phyloP scores from a whole-genome alignment of 2,113 vertebrate genomes.

The Catagonus wagneri region DNA sequence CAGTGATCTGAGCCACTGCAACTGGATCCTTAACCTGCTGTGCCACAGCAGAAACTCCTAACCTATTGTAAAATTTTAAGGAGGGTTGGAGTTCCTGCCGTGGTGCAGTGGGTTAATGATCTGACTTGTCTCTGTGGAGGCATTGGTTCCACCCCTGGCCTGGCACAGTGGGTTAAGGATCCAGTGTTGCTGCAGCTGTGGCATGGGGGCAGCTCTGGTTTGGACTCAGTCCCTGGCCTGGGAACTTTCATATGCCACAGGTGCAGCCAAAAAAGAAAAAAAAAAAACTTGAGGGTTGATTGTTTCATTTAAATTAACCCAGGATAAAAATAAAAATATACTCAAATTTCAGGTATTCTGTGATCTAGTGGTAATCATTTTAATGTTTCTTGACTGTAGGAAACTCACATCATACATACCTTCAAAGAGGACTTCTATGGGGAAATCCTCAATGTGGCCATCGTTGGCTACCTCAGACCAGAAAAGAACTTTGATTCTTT shows the following conservation, averaged over 20 bases:
- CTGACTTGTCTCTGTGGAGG: no score
- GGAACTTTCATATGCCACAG: no score
- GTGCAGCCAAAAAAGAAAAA: no score
- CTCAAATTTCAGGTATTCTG: neutral
- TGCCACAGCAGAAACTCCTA: neutral
- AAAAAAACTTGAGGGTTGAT: neutral
- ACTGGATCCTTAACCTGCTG: no score
- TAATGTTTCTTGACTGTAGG: conserved; percentile 85
- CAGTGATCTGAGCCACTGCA: no score
- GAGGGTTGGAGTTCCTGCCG: neutral
- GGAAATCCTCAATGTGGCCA: conserved; percentile 93
- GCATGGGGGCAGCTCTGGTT: no score
- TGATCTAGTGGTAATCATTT: neutral
- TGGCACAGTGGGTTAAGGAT: no score
- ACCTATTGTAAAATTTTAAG: neutral
- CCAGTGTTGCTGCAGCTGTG: no score
- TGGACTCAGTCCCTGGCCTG: no score
- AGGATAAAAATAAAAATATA: neutral
- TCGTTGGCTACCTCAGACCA: conserved; percentile 96
- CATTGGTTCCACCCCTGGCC: no score
- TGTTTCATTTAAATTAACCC: conserved; percentile 20
- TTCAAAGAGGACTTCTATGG: conserved; percentile 98
- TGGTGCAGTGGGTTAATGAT: no score
- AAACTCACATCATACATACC: conserved; percentile 96
- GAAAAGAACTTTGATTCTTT: conserved; percentile 95